Base-by-base conservation (phyloP, 2,888 invertebrate genomes). In the Andrena hattorfiana region DNA sequence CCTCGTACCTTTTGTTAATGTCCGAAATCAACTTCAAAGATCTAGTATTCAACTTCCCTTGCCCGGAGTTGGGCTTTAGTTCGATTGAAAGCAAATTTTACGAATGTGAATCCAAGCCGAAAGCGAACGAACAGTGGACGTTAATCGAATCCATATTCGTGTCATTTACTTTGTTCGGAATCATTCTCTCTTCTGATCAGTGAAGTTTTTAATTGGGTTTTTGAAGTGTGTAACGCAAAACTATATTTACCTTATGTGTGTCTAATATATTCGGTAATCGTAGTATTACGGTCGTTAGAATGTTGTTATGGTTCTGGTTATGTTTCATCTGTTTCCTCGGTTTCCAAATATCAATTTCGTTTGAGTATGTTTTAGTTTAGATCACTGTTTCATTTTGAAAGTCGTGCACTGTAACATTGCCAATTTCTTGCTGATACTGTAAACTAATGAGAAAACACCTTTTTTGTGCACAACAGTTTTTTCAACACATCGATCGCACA, bases 261-360 rank as follows among this genome's bases (percentile, higher is more conserved):
- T 54, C 5, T 35, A 13, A 42, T 76, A 70, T 48, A 71, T 49
- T 60, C 54, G 66, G 48, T 73, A 77, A 35, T 70, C 35, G 48
- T 32, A 23, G 30, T 69, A n/a, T 51, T 51, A 26, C 2, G 13
- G 30, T 66, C 49, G 2, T 32, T 70, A 66, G 42, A 59, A 35
- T 2, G 16, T 51, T 49, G 16, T 60, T 26, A 35, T 49, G 35
- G 0, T 73, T 35, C 54, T 59, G 5, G 10, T 20, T 48, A n/a
- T 56, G 10, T 16, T 72, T 49, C 23, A 23, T 48, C 32, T 56
- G 5, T 16, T 42, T 13, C n/a, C 0, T 35, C 56, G 49, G n/a
- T 66, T 74, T 62, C 42, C 8, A 16, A 48, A 56, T 60, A 62
- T 75, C 67, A 63, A 81, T 81, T 81, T 63, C 28, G 54, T 71